Evolutionary conservation across 2,888 invertebrate species (phyloP), one percentile per base, ranked within the genome.

Genomic region (Nomada flava): DNA sequence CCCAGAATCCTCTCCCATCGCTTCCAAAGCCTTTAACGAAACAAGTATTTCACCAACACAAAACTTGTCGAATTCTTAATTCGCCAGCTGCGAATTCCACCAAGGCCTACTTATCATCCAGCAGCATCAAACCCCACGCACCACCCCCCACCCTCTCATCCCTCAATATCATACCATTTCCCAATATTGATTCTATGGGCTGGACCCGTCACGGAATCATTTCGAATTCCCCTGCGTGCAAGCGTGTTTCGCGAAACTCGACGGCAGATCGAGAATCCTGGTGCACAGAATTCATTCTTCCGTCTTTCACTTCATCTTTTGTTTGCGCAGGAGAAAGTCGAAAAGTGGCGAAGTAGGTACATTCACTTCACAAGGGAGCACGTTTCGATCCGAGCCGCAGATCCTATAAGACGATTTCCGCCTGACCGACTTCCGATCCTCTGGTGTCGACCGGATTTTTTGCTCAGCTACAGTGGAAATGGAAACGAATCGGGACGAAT

Each of bases 321-420:
- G 59, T 67, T 72, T 68, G 62, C 73, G 60, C 47, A 15, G n/a
- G 53, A 64, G 55, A 64, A 69, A 79, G 72, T 64, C 55, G 55
- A 72, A 47, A 78, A 62, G 59, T 69, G 67, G 65, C 13, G 13
- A 36, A 60, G 18, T 47, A 36, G 5, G 29, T 29, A 29, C 47
- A 29, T 29, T 15, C 53, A 20, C n/a, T 10, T 52, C 53, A 55
- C 62, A 47, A 62, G 50, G 50, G 52, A 60, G 55, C 77, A 36
- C 60, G 74, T 74, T 52, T 64, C 52, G 65, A 44, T 5, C 36
- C 63, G 50, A 50, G 63, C 74, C 62, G 62, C 42, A 20, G 23
- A 42, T 62, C 67, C 67, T 73, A 26, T 75, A 74, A 68, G 73
- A 63, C 52, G 67, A 62, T 78, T 78, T 79, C 69, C 36, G 69